Percentiles rank a stretch among this genome's conserved stretches.
phyloP scores from a whole-genome alignment of 2,888 invertebrate species.

The Gari tellinella region DNA sequence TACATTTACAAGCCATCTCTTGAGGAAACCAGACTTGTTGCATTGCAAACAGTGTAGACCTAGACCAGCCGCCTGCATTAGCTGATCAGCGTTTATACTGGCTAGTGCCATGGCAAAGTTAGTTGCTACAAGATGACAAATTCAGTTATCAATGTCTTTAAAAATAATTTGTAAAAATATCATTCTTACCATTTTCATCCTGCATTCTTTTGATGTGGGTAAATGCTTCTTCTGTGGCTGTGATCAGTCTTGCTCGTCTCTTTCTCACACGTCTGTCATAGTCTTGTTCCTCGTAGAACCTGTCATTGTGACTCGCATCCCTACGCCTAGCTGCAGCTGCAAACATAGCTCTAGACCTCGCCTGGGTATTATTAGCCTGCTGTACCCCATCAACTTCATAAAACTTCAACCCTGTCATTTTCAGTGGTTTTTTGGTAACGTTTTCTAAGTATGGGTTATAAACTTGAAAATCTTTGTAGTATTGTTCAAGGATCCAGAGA shows the following conservation, averaged over 20 bases:
- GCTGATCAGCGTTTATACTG: too few species aligned
- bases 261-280: slow-evolving; percentile 96
- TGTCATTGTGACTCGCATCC: slow-evolving; percentile 96
- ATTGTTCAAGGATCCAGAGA: slow-evolving; percentile 96
- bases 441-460: slow-evolving; percentile 93
- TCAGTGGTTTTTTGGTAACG: slow-evolving; percentile 74
- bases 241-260: slow-evolving; percentile 93
- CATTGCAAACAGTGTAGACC: too few species aligned
- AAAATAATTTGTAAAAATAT: too few species aligned
- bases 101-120: too few species aligned
- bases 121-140: too few species aligned
- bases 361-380: slow-evolving; percentile 71
- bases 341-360: slow-evolving; percentile 79
- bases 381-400: slow-evolving; percentile 94
- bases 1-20: too few species aligned
- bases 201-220: slow-evolving; percentile 96
- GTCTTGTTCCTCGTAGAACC: slow-evolving; percentile 98
- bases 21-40: too few species aligned
- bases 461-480: slow-evolving; percentile 97
- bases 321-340: slow-evolving; percentile 92
- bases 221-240: slow-evolving; percentile 98
- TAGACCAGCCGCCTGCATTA: too few species aligned
- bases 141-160: too few species aligned
- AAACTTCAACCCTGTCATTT: slow-evolving; percentile 89
- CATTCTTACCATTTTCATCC: slow-evolving; percentile 86